phyloP scores from a whole-genome alignment of 2,113 vertebrate genomes.

The Notechis scutatus region DNA sequence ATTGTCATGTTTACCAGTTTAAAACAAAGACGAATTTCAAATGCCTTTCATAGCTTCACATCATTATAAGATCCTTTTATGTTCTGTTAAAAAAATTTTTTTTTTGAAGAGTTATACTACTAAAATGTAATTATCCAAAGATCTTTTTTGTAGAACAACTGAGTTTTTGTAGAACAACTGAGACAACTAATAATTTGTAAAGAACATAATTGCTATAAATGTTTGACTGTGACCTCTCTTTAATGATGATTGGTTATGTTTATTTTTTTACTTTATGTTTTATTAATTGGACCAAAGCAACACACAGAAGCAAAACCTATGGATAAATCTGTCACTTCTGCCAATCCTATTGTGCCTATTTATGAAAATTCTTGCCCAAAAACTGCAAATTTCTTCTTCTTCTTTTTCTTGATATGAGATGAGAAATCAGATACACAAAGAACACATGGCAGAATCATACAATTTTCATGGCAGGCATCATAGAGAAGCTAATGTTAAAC shows the following conservation, averaged over 20 bases:
- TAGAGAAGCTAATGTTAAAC: slow-evolving; percentile 79
- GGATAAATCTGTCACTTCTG: slow-evolving; percentile 58
- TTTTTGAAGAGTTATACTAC: slow-evolving; percentile 13
- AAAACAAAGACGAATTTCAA: background rate
- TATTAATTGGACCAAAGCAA: slow-evolving; percentile 52
- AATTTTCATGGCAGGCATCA: slow-evolving; percentile 77
- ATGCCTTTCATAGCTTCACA: background rate
- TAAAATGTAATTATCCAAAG: slow-evolving; percentile 31
- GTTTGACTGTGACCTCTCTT: slow-evolving; percentile 54
- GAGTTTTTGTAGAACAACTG: slow-evolving; percentile 38
- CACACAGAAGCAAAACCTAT: slow-evolving; percentile 43
- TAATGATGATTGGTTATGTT: slow-evolving; percentile 59
- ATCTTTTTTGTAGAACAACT: slow-evolving; percentile 12
- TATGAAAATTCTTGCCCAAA: slow-evolving; percentile 76
- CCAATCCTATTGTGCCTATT: slow-evolving; percentile 67
- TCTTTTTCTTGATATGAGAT: slow-evolving; percentile 69
- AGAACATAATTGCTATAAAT: slow-evolving; percentile 44
- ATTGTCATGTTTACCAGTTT: background rate
- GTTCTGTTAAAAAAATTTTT: slow-evolving; percentile 17
- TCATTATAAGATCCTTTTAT: slow-evolving; percentile 14
- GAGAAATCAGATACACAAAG: slow-evolving; percentile 83
- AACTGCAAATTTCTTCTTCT: slow-evolving; percentile 59
- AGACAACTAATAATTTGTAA: slow-evolving; percentile 41
- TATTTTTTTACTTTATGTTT: slow-evolving; percentile 55
- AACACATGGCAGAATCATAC: slow-evolving; percentile 82